phyloP scores from a whole-genome alignment of 2,797 vertebrate species.

The Coregonus suidteri region DNA sequence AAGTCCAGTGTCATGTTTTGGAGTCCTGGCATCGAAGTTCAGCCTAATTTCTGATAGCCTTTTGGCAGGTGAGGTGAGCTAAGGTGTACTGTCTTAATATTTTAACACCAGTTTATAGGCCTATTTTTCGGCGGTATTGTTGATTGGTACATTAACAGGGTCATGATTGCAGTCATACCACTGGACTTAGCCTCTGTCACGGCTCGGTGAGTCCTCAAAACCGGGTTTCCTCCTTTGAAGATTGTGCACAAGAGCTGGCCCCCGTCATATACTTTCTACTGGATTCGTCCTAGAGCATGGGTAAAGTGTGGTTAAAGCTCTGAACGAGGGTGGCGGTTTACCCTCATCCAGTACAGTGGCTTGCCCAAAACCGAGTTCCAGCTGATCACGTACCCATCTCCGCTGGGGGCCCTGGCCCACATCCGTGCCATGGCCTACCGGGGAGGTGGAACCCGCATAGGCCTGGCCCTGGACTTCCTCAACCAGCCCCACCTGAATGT shows the following conservation, averaged over 20 bases:
- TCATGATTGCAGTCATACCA: conserved; percentile 33
- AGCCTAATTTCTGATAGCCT: not conserved
- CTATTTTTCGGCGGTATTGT: conserved; percentile 15
- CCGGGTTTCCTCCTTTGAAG: conserved; percentile 82
- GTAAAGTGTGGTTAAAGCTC: conserved; percentile 80
- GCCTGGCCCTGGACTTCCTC: conserved; percentile 84
- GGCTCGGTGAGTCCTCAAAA: conserved; percentile 21
- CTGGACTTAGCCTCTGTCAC: conserved; percentile 52
- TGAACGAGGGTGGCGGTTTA: conserved; percentile 78
- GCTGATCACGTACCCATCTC: conserved; percentile 81
- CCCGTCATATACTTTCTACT: conserved; percentile 95
- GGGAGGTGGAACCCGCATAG: conserved; percentile 79
- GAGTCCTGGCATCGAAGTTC: not conserved
- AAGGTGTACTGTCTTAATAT: conserved; percentile 1
- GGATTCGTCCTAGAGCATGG: conserved; percentile 89
- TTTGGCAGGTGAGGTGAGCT: not conserved
- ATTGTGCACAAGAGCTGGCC: conserved; percentile 78
- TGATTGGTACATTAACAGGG: conserved; percentile 21
- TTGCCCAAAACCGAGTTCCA: conserved; percentile 81
- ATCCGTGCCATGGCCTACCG: conserved; percentile 79
- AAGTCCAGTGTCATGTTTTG: conserved; percentile 15
- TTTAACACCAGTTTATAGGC: conserved; percentile 3
- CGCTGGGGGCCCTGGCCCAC: conserved; percentile 80
- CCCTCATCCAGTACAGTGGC: conserved; percentile 82
- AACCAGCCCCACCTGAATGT: conserved; percentile 78